Percentiles rank a stretch among this genome's conserved stretches.
These are phyloP conservation scores for Maconellicoccus hirsutus DNA, from an alignment of 1,140 invertebrate genomes.

Conservation along the genomic window DNA sequence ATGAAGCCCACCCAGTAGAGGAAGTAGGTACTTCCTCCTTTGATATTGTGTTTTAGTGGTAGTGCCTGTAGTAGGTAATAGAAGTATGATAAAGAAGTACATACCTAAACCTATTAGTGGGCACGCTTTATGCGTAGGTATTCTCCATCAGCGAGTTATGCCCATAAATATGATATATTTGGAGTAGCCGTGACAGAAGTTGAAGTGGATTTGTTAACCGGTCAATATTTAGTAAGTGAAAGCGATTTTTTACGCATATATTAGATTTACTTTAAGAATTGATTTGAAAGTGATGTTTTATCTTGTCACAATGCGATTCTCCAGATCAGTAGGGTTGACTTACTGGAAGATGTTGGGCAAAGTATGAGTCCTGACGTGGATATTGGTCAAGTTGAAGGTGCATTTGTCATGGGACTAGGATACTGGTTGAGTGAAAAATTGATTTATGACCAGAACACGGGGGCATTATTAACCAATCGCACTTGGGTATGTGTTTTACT, in stretches of 20 bases:
- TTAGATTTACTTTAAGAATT: too few species aligned
- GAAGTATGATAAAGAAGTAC: too few species aligned
- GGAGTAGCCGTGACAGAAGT: constrained; percentile 51
- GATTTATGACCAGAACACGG: constrained; percentile 52
- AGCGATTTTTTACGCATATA: not conserved
- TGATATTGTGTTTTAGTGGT: too few species aligned
- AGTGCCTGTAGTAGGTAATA: too few species aligned
- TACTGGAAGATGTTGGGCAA: constrained; percentile 62
- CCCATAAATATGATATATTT: constrained; percentile 39
- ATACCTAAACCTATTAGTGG: too few species aligned
- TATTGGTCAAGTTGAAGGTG: constrained; percentile 77
- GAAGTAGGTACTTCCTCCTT: too few species aligned
- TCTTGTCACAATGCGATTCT: not conserved
- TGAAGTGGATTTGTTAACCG: constrained; percentile 65
- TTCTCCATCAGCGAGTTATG: not conserved
- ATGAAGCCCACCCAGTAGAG: too few species aligned
- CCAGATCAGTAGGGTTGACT: constrained; percentile 51
- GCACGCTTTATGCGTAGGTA: too few species aligned
- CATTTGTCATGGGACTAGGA: constrained; percentile 76
- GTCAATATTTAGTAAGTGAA: constrained; percentile 40
- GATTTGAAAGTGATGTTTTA: too few species aligned
- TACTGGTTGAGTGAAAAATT: constrained; percentile 66
- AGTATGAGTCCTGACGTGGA: constrained; percentile 67
- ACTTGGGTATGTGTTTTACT: constrained; percentile 50
- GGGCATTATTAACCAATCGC: constrained; percentile 54